phyloP scores from a whole-genome alignment of 2,113 vertebrate species.

The Cranoglanis bouderius region DNA sequence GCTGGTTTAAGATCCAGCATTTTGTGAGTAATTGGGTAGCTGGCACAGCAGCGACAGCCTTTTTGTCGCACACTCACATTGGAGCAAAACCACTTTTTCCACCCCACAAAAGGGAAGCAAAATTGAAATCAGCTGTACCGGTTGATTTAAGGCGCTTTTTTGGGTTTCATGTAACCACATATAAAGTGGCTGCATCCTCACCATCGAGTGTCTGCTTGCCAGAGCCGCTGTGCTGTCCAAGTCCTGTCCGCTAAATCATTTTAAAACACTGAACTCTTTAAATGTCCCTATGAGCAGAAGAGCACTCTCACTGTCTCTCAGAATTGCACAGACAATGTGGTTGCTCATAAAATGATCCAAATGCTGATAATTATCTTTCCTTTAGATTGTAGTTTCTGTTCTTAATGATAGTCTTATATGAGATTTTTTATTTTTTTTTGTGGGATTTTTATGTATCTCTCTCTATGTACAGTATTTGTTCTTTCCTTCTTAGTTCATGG shows the following conservation, averaged over 20 bases:
- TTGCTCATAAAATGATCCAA: conserved; percentile 65
- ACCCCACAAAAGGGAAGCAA: conserved; percentile 71
- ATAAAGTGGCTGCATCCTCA: conserved; percentile 82
- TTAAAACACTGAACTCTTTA: conserved; percentile 68
- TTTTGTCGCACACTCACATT: conserved; percentile 61
- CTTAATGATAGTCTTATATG: conserved; percentile 70
- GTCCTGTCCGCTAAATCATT: conserved; percentile 72
- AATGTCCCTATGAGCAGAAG: conserved; percentile 64
- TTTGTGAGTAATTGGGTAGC: conserved; percentile 69
- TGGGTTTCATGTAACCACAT: conserved; percentile 75
- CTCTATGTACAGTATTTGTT: conserved; percentile 33
- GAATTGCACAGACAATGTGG: conserved; percentile 55
- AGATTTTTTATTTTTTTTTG: conserved; percentile 43
- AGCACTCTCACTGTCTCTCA: conserved; percentile 60
- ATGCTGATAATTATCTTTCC: conserved; percentile 68
- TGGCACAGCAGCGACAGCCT: conserved; percentile 61
- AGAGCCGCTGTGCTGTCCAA: conserved; percentile 76
- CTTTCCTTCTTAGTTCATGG: conserved; percentile 62
- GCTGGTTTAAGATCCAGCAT: conserved; percentile 70
- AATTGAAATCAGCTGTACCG: conserved; percentile 83
- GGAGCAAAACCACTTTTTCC: conserved; percentile 63
- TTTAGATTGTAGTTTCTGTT: conserved; percentile 66
- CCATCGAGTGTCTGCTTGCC: conserved; percentile 74
- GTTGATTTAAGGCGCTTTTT: conserved; percentile 76
- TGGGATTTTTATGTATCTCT: conserved; percentile 59